Base-by-base conservation (phyloP, 2,888 invertebrate species). In the Frankliniella fusca region DNA sequence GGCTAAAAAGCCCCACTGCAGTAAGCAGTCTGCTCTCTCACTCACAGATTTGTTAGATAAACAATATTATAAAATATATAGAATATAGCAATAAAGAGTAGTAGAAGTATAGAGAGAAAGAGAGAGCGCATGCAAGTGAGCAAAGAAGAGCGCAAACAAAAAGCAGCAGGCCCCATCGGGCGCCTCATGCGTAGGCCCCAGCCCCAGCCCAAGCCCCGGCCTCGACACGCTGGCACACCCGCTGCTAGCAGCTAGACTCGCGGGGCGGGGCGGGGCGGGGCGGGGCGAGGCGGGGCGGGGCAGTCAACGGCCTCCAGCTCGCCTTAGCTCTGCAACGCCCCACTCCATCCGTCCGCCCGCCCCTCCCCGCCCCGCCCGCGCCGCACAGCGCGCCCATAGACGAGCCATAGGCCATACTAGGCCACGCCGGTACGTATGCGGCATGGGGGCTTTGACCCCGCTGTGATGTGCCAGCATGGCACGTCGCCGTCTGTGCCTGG, bases 241-340 rank as follows among this genome's bases (percentile, higher is more conserved):
- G 38, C 38, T 38, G 38, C 38, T 38, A 38, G 38, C 38, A 3
- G 38, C 38, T 38, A 38, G 38, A 38, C 38, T 38, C 0, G 27
- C 70, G 70, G 23, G 70, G 27, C 70, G n/a, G 65, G 15, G 65
- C 65, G 70, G 23, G 11, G 23, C 70, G 9, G 9, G 23, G 70
- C 70, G 23, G 23, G 23, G 70, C 9, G 11, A 9, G 23, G 70
- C 54, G 54, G 3, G 61, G 61, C 61, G 61, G 61, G 61, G 61
- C 70, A 76, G 70, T 76, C 70, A 76, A 76, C 70, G 70, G 70
- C 70, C 70, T 76, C 70, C 18, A 11, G 20, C 54, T 76, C 27
- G 70, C 70, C 70, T 38, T 61, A 61, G 61, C 70, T 27, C 70
- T 23, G 70, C 70, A 23, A 76, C 70, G 70, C 70, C 70, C 70